Base-by-base conservation (phyloP, 2,888 invertebrate genomes). In the Melieria omissa region DNA sequence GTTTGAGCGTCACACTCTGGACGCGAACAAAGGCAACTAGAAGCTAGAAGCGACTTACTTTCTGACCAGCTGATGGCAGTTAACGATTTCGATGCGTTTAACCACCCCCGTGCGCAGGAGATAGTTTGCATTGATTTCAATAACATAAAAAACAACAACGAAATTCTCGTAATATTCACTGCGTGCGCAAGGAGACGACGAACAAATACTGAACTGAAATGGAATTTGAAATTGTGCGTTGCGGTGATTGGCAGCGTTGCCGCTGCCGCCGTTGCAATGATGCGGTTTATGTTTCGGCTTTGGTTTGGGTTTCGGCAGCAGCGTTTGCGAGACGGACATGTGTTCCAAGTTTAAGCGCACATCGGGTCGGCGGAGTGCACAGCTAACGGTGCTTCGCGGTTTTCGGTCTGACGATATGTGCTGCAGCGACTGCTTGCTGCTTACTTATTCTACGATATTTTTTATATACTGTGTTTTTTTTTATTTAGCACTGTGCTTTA, bases 321-420 rank as follows among this genome's bases (percentile, higher is more conserved):
- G 58, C 52, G 60, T 61, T 16, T 14, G 9, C 49, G 49, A 46
- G 60, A 60, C 49, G 60, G 60, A 52, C 60, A 16, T 41, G 9
- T 5, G 41, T 63, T 49, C 10, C 41, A 49, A 12, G 47, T 49
- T 60, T 67, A 60, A 60, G n/a, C 42, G 42, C 45, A 60, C 47
- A 52, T 61, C 49, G 67, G 67, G 61, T 67, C 61, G 60, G 47
- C 66, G 57, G 10, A 49, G 14, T 52, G 47, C 60, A 61, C 60
- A 42, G 52, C 61, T 67, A 67, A 67, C 67, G 67, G 67, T 49
- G 60, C 58, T 49, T 67, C 61, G 67, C 49, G 67, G 67, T 67
- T 67, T 67, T 67, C 67, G 49, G 61, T 29, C 2, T 29, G 29
- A 29, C 29, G 29, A 29, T 29, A 29, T 29, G 29, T 29, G 29